Evolutionary conservation across 2,888 invertebrate genomes (phyloP), one percentile per base, ranked within the genome.

Genomic region (Copidosoma aretas): DNA sequence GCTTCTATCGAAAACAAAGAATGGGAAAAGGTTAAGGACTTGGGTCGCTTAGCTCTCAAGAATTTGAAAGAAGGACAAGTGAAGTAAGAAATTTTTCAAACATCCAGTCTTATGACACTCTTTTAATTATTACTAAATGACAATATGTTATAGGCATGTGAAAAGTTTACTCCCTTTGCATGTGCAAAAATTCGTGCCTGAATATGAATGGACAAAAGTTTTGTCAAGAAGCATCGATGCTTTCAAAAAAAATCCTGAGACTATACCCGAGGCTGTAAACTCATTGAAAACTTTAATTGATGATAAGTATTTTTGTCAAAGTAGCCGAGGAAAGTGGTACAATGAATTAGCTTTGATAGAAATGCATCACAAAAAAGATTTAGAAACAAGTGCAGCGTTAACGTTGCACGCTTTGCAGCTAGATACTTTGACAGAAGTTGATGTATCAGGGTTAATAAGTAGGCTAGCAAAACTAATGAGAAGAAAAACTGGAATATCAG

Each of bases 311-410:
- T 75, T 78, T 39, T 71, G 74, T 39, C 75, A 76, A 64, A 71
- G 66, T 1, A 73, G 73, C 54, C 73, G 74, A 51, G 80, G 78
- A 5, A 64, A 53, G 3, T 82, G 81, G 80, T 81, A 80, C 43
- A 58, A 25, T 1, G 82, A 83, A 63, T 73, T 83, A n/a, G 78
- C 81, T 1, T 64, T 81, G 3, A 79, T 83, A 46, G 76, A 83
- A 68, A 78, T 78, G 76, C 68, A 76, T 69, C 77, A 81, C 41
- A 63, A 65, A 4, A 82, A 81, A 67, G 64, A 83, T 70, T 39
- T 77, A 1, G 74, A 80, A 53, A 46, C 49, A 0, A 77, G 78
- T 67, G 80, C 79, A 1, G n/a, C 41, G 1, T 53, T 79, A 25
- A 75, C 76, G n/a, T 59, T 77, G 1, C 17, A 76, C 25, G 82